Evolutionary conservation across 2,888 invertebrate species (phyloP).

Genomic region (Smittia aterrima): DNA sequence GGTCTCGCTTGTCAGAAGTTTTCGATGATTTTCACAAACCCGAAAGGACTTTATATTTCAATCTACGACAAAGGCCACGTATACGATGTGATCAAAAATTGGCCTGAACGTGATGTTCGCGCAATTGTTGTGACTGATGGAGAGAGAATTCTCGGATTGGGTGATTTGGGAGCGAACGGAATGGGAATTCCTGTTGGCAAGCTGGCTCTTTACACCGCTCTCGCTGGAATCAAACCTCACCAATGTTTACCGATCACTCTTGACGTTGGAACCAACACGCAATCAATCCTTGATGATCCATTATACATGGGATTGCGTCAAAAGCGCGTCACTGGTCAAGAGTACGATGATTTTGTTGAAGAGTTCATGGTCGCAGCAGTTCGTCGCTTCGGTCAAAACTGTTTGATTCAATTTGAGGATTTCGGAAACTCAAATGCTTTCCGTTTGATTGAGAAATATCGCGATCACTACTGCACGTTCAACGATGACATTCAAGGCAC

Average conservation of each 20-base stretch:
- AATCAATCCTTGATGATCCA: conserved; percentile 85
- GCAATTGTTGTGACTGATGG: conserved; percentile 95
- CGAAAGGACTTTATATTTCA: conserved; percentile 92
- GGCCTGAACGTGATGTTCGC: conserved; percentile 82
- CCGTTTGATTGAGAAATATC: conserved; percentile 85
- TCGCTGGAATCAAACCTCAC: conserved; percentile 95
- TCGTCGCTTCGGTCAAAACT: conserved; percentile 80
- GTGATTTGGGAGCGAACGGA: conserved; percentile 83
- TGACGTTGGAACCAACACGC: conserved; percentile 93
- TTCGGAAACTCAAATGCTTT: conserved; percentile 98
- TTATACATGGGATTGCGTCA: conserved; percentile 91
- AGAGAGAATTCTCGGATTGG: conserved; percentile 93
- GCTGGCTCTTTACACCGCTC: conserved; percentile 89
- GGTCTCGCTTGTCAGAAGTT: conserved; percentile 97
- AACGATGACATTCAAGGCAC: conserved; percentile 99
- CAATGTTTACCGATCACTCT: conserved; percentile 91
- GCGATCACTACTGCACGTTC: conserved; percentile 90
- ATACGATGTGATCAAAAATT: conserved; percentile 76
- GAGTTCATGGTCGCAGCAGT: conserved; percentile 97
- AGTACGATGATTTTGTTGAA: conserved; percentile 91
- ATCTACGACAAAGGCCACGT: conserved; percentile 95
- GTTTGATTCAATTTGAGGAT: conserved; percentile 90
- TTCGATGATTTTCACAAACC: conserved; percentile 85
- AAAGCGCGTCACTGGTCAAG: conserved; percentile 75
- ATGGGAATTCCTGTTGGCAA: conserved; percentile 97